phyloP scores from a whole-genome alignment of 2,888 invertebrate genomes.

The Keiferia lycopersicella region DNA sequence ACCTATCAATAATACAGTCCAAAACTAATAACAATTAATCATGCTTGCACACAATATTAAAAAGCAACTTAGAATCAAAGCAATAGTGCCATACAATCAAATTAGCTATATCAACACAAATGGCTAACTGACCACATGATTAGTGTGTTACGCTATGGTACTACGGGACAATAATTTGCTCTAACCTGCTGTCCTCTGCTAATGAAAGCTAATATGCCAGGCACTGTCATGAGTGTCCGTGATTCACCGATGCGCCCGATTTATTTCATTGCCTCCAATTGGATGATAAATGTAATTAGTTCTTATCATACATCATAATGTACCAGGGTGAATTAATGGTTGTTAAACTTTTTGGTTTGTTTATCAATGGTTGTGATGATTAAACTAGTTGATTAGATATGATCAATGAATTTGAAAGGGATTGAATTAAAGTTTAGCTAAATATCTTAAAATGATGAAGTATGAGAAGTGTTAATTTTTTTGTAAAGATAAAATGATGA shows the following conservation, averaged over 20 bases:
- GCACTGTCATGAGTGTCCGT: constrained; percentile 48
- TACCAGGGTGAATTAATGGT: constrained; percentile 21
- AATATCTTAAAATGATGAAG: not conserved
- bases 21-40: not conserved
- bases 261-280: constrained; percentile 65
- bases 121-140: constrained; percentile 7
- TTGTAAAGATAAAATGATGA: not conserved
- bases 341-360: constrained; percentile 19
- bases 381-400: not conserved
- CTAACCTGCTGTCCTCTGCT: constrained; percentile 37
- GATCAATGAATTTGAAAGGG: not conserved
- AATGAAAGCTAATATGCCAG: constrained; percentile 50
- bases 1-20: not conserved
- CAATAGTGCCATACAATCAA: constrained; percentile 16
- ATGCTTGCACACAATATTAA: not conserved
- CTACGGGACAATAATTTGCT: constrained; percentile 36
- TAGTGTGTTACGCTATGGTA: constrained; percentile 18
- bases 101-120: constrained; percentile 19
- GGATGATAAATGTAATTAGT: constrained; percentile 55
- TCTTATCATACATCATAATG: constrained; percentile 40
- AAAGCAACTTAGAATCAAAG: constrained; percentile 2
- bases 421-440: not conserved
- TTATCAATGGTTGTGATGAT: constrained; percentile 6
- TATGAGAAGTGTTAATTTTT: not conserved
- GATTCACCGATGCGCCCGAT: constrained; percentile 64